Conservation (phyloP, 2,888 invertebrate genomes). For the Acrobasis consociella region DNA sequence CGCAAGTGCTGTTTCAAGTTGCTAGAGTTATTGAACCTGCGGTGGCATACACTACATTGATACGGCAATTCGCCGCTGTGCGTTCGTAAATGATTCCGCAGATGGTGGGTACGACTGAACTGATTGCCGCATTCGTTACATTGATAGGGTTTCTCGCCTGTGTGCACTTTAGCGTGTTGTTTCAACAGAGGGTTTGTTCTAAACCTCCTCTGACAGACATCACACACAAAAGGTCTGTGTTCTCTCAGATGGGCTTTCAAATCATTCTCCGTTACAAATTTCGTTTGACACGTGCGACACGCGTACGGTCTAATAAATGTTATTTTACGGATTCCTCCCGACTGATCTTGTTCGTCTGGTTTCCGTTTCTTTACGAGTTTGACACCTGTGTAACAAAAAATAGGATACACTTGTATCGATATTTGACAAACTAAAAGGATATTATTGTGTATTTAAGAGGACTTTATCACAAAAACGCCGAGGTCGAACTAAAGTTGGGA, state of each 20-base stretch:
- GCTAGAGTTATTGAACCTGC: conserved; percentile 11
- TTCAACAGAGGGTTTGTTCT: conserved; percentile 5
- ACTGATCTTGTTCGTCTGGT: neutral
- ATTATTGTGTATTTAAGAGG: neutral
- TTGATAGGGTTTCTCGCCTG: conserved; percentile 8
- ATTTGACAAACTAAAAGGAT: neutral
- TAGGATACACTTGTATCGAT: neutral
- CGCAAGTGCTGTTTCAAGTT: conserved; percentile 8
- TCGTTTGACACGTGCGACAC: conserved; percentile 3
- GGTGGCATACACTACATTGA: conserved; percentile 7
- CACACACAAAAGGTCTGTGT: conserved; percentile 8
- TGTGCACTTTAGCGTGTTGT: conserved; percentile 5
- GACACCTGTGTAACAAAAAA: conserved; percentile 1
- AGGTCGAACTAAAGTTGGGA: neutral
- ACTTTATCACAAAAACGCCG: neutral
- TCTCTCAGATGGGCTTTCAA: neutral
- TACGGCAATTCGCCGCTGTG: conserved; percentile 12
- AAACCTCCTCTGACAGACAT: conserved; percentile 9
- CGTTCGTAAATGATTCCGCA: conserved; percentile 8
- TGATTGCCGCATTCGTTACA: conserved; percentile 11
- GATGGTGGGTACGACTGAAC: conserved; percentile 9
- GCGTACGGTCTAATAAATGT: neutral
- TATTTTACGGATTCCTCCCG: conserved; percentile 4
- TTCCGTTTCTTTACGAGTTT: conserved; percentile 11
- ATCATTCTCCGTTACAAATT: conserved; percentile 4